These are phyloP conservation scores for Oscheius sp. DNA, from an alignment of 2,888 invertebrate species.

Conservation along the genomic window DNA sequence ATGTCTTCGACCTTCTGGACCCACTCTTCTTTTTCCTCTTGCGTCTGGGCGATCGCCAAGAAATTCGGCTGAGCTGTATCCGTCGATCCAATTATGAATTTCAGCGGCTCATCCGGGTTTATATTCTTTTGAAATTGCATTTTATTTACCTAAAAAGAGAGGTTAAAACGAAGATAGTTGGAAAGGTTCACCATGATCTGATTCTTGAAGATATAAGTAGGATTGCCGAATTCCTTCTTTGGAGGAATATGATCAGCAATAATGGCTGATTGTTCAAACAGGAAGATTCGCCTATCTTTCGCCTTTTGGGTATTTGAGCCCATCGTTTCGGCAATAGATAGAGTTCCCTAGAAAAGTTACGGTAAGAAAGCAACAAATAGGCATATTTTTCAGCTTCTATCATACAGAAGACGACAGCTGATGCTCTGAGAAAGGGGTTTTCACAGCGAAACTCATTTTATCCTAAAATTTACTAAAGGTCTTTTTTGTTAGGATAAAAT, in stretches of 20 bases:
- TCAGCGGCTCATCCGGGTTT: conserved; percentile 76
- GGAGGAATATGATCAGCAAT: conserved; percentile 88
- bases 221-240: conserved; percentile 86
- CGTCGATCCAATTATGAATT: conserved; percentile 80
- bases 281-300: conserved; percentile 91
- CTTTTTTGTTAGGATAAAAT: no score
- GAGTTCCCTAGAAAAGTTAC: conserved; percentile 70
- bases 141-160: conserved; percentile 84
- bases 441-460: no score
- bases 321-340: conserved; percentile 71
- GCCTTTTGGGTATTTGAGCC: conserved; percentile 74
- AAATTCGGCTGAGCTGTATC: conserved; percentile 77
- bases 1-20: conserved; percentile 79
- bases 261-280: conserved; percentile 96
- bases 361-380: background rate
- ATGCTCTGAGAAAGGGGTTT: no score
- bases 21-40: conserved; percentile 77
- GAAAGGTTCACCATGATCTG: conserved; percentile 84
- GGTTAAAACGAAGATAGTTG: background rate
- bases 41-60: conserved; percentile 81
- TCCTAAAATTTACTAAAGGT: no score
- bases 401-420: no score
- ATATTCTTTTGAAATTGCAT: conserved; percentile 77
- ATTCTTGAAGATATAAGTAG: conserved; percentile 91
- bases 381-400: no score